Conservation (phyloP, 2,113 vertebrate genomes). For the Fulmarus glacialis region DNA sequence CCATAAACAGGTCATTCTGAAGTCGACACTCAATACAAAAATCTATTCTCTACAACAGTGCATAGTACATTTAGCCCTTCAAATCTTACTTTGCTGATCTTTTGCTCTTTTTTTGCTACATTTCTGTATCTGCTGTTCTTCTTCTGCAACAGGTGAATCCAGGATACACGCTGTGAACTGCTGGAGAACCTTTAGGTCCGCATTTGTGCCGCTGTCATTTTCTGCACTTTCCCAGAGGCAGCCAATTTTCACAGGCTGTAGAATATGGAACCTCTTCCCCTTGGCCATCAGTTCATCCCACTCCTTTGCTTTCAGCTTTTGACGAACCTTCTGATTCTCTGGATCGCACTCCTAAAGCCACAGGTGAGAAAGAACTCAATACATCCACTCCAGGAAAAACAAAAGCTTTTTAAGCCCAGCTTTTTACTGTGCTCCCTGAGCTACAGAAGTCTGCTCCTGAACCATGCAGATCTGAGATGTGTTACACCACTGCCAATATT, state of each 20-base stretch:
- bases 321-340: conserved; percentile 92
- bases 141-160: conserved; percentile 66
- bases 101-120: conserved; percentile 71
- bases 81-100: conserved; percentile 85
- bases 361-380: accelerated
- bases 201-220: accelerated
- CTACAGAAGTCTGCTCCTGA: neutral
- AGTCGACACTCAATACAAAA: accelerated
- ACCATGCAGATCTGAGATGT: neutral
- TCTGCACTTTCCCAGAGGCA: conserved; percentile 83
- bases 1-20: neutral
- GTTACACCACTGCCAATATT: neutral
- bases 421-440: neutral
- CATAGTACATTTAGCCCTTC: accelerated
- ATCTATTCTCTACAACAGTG: accelerated
- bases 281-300: conserved; percentile 96
- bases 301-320: conserved; percentile 92
- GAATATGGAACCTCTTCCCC: conserved; percentile 85
- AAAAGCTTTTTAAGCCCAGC: neutral
- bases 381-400: neutral
- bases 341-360: conserved; percentile 85
- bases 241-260: conserved; percentile 87
- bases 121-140: conserved; percentile 78
- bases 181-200: conserved; percentile 74
- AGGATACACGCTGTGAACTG: conserved; percentile 82